A percentile compares a stretch with the other conserved stretches of the same genome.
Evolutionary conservation across 23 tunicate genomes (phyloP).

Genomic region (Diplosoma virens): DNA sequence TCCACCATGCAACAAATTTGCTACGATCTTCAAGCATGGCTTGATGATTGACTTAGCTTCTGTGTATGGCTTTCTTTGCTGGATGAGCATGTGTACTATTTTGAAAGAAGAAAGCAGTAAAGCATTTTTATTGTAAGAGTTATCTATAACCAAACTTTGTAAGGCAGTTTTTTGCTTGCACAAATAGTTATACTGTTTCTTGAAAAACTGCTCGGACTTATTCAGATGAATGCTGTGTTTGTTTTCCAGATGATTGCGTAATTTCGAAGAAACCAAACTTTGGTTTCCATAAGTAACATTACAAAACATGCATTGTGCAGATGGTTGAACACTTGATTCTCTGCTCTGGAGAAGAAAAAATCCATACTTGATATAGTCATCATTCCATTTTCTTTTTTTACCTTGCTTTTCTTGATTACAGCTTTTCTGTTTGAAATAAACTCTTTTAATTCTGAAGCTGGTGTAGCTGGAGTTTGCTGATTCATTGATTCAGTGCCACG

Average conservation of each 20-base stretch:
- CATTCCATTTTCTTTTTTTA: constrained; percentile 9
- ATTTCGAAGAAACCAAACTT: constrained; percentile 30
- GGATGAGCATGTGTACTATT: constrained; percentile 37
- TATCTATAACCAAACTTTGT: constrained; percentile 6
- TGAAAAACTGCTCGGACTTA: constrained; percentile 50
- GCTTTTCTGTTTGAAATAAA: constrained; percentile 17
- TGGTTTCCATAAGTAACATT: constrained; percentile 19
- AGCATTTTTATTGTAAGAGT: constrained; percentile 23
- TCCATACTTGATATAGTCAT: background rate
- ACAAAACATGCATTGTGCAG: constrained; percentile 39
- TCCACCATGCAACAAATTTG: no score
- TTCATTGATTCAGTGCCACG: constrained; percentile 24
- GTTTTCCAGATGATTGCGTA: constrained; percentile 32
- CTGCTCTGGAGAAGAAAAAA: constrained; percentile 26
- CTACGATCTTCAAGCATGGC: no score
- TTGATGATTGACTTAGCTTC: constrained; percentile 39
- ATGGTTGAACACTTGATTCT: constrained; percentile 20
- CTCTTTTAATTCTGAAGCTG: constrained; percentile 20
- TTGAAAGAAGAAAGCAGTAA: constrained; percentile 23
- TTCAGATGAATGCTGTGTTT: constrained; percentile 42
- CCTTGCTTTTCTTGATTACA: constrained; percentile 2
- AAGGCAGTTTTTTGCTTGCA: constrained; percentile 16
- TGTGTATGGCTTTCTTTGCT: constrained; percentile 45
- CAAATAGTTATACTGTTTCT: constrained; percentile 22
- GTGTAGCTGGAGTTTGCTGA: constrained; percentile 26